Evolutionary conservation across 2,888 invertebrate species (phyloP), one percentile per base, ranked within the genome.

Genomic region (Eustalomyia histrio): DNA sequence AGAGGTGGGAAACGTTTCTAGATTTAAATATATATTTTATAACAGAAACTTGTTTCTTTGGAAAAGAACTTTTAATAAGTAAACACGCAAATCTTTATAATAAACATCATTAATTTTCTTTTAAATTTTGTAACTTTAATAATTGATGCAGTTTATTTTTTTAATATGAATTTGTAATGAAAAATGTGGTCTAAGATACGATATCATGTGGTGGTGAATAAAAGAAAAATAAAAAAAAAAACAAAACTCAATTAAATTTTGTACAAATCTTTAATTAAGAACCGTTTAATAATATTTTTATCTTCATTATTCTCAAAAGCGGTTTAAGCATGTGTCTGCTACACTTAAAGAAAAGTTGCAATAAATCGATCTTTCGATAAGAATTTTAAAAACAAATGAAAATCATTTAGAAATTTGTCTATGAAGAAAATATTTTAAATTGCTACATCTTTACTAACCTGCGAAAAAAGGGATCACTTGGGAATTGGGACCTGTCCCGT

Each of bases 41-140:
- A n/a, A 73, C 57, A 14, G 43, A 53, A n/a, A 18, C 47, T 7
- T 14, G 14, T 53, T 55, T 12, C 43, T 63, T 43, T 16, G 6
- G n/a, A 33, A 24, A 21, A 58, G 12, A 57, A 33, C 16, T 21
- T 58, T 60, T 43, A n/a, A 21, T 21, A 60, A 74, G 39, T 7
- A 50, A 75, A 79, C 69, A 75, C 75, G 65, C 79, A 74, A 67
- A 75, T 64, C 50, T 79, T 64, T 60, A 64, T 33, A 55, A 47
- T 55, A 21, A 35, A 68, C 47, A 57, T 63, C 47, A 63, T 79
- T 74, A 43, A 58, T 55, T 55, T 55, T 18, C 21, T 6, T 21
- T 58, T 75, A 9, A n/a, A 14, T 43, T 53, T n/a, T 24, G 24
- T 16, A 57, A 24, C 43, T 18, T 21, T 53, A 57, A 21, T 57